Evolutionary conservation across 2,888 invertebrate species (phyloP), one percentile per base, ranked within the genome.

Genomic region (Galeruca laticollis): DNA sequence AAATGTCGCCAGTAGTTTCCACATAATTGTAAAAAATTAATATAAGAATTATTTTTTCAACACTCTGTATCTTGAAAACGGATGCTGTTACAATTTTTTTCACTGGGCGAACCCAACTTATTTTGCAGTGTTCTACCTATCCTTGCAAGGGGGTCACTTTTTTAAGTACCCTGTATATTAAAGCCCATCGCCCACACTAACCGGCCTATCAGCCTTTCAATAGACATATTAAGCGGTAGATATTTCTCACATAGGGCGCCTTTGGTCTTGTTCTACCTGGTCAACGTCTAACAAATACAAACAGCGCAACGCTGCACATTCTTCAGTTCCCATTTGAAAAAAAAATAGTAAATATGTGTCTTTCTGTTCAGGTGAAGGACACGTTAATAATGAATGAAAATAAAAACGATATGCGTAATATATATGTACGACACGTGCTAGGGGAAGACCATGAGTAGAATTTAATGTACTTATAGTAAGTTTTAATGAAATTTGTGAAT

Each of bases 301-400:
- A 54, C 52, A 26, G 26, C 20, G 51, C 51, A 18, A 51, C 51
- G 20, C 2, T 13, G 31, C 64, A 49, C 64, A 65, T 65, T 65
- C 64, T 57, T 65, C 26, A 47, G n/a, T 18, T 21, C 47, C 56
- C 40, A 57, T 65, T 57, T 13, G 13, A 37, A 37, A 54, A 65
- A 57, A 65, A 65, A 65, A 65, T 57, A 57, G 47, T 57, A 57
- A 57, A 65, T 33, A 20, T 57, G 40, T 57, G 47, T 47, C 64
- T 57, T 47, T 65, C 47, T 56, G 64, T 65, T 57, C 64, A 35
- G 64, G 64, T 65, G 64, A 65, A 65, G 64, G 64, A 56, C 64
- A 49, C 33, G 15, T 43, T 57, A 59, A 64, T 73, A 70, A 68
- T 72, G 70, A 73, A 73, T 73, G 70, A 67, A 70, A 70, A 54